Percentiles rank a stretch among this genome's conserved stretches.
These are phyloP conservation scores for Entomyzon cyanotis DNA, from an alignment of 2,113 vertebrate genomes.

Conservation along the genomic window DNA sequence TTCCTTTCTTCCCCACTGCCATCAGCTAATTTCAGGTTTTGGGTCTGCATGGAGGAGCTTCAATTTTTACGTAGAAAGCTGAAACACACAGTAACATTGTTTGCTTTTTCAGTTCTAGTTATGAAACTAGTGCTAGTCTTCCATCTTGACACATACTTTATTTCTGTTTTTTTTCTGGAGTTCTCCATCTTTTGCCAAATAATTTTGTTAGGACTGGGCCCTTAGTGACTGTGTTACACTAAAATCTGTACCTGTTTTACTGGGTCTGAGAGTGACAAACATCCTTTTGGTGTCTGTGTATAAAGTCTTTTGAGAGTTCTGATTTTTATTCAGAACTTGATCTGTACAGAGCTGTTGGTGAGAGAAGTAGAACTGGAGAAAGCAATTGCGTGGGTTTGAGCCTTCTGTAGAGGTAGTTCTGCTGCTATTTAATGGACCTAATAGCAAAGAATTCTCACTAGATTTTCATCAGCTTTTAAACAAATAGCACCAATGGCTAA, in stretches of 20 bases:
- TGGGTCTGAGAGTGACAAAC: not conserved
- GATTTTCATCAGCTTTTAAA: not conserved
- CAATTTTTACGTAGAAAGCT: not conserved
- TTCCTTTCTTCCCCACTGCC: not conserved
- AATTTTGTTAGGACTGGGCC: not conserved
- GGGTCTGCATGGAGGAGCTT: not conserved
- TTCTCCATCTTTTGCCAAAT: not conserved
- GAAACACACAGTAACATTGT: not conserved
- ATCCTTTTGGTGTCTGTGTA: not conserved
- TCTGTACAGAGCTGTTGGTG: not conserved
- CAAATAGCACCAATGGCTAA: not conserved
- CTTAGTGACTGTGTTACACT: not conserved
- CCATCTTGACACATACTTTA: fast-evolving
- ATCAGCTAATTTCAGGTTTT: not conserved
- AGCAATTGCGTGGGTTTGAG: not conserved
- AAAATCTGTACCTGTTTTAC: not conserved
- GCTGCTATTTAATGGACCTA: not conserved
- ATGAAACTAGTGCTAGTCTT: not conserved
- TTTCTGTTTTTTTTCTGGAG: not conserved
- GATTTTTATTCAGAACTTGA: not conserved
- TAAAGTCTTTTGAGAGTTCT: not conserved
- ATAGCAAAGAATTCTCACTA: not conserved
- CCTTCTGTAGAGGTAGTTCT: not conserved
- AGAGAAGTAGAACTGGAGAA: not conserved
- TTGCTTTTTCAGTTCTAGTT: not conserved